Evolutionary conservation across 2,113 vertebrate genomes (phyloP).

Genomic region (Ammodytes dubius): DNA sequence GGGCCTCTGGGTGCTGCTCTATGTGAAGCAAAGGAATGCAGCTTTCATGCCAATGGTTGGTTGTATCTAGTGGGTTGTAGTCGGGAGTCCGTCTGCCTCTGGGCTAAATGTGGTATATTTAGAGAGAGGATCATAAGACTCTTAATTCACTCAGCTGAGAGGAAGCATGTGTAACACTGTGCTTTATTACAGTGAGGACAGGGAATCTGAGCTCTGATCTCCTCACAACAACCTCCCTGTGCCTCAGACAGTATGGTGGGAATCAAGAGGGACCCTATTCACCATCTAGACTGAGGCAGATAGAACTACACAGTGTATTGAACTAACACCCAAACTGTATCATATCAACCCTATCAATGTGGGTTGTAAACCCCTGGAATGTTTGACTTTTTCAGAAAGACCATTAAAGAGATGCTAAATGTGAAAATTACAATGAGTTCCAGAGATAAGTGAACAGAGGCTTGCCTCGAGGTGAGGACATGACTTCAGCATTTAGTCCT

Average conservation of each 20-base stretch:
- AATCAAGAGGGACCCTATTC: neutral
- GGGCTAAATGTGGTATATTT: slow-evolving; percentile 59
- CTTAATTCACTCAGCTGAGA: slow-evolving; percentile 66
- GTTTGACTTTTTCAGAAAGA: neutral
- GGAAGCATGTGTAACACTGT: slow-evolving; percentile 15
- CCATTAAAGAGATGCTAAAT: too few relatives aligned
- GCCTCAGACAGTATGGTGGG: neutral
- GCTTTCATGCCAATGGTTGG: neutral
- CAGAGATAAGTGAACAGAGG: too few relatives aligned
- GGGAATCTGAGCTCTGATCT: slow-evolving; percentile 31
- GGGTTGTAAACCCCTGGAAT: too few relatives aligned
- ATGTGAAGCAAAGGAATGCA: neutral
- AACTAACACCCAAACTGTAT: neutral
- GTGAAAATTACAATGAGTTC: too few relatives aligned
- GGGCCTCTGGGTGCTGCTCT: neutral
- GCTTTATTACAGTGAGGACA: slow-evolving; percentile 44
- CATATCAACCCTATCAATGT: neutral
- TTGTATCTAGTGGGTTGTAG: slow-evolving; percentile 19
- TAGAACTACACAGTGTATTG: neutral
- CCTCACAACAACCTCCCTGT: slow-evolving; percentile 35
- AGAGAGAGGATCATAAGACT: slow-evolving; percentile 70
- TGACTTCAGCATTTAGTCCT: too few relatives aligned
- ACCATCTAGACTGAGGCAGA: neutral
- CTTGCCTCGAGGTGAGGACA: too few relatives aligned
- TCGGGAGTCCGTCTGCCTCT: slow-evolving; percentile 28